Percentiles rank a stretch among this genome's conserved stretches.
phyloP scores from a whole-genome alignment of 2,888 invertebrate species.

The Agrotis segetum region DNA sequence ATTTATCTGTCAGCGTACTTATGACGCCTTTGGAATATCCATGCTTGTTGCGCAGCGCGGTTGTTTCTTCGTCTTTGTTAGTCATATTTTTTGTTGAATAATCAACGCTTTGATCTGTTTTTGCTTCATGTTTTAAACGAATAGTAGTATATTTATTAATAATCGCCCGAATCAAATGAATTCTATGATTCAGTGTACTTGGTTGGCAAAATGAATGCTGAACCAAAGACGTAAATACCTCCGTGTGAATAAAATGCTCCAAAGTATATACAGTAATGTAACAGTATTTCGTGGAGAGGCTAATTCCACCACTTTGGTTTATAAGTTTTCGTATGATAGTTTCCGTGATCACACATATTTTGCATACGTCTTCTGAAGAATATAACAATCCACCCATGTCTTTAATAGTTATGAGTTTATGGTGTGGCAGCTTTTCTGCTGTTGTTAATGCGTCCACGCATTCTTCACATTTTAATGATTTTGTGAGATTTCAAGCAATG shows the following conservation, averaged over 20 bases:
- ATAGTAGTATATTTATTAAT: slow-evolving; percentile 49
- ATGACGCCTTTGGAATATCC: too few relatives aligned
- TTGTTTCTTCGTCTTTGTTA: too few relatives aligned
- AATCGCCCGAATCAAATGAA: slow-evolving; percentile 44
- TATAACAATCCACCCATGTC: slow-evolving; percentile 53
- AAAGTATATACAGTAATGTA: slow-evolving; percentile 24
- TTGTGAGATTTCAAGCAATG: slow-evolving; percentile 5
- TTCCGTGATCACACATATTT: slow-evolving; percentile 51
- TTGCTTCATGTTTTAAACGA: slow-evolving; percentile 43
- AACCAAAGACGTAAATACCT: slow-evolving; percentile 35
- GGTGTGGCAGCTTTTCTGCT: slow-evolving; percentile 42
- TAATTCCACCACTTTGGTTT: slow-evolving; percentile 20
- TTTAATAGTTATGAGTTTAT: slow-evolving; percentile 52
- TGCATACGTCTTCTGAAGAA: slow-evolving; percentile 51
- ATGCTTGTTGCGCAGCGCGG: too few relatives aligned
- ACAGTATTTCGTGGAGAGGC: slow-evolving; percentile 25
- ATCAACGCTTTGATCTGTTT: slow-evolving; percentile 14
- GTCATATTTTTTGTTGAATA: too few relatives aligned
- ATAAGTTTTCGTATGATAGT: slow-evolving; percentile 42
- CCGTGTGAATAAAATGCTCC: slow-evolving; percentile 17
- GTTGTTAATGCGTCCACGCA: slow-evolving; percentile 34
- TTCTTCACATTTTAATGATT: slow-evolving; percentile 22
- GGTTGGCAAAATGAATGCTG: slow-evolving; percentile 30
- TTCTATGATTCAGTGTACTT: slow-evolving; percentile 37
- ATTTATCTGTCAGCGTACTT: too few relatives aligned